phyloP scores from a whole-genome alignment of 2,113 vertebrate genomes.

The Rhinoderma darwinii region DNA sequence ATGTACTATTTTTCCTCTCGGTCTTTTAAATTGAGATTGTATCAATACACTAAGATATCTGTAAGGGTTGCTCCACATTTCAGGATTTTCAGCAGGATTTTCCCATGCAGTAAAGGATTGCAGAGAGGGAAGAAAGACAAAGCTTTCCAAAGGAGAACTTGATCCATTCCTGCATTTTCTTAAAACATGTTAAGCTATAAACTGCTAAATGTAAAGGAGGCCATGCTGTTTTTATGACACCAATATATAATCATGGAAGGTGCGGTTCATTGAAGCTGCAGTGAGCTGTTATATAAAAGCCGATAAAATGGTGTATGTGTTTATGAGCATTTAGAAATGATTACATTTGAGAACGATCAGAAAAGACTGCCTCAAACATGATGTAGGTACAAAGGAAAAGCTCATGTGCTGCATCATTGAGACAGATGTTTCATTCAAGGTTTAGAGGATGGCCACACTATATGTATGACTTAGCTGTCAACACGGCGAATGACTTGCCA shows the following conservation, averaged over 20 bases:
- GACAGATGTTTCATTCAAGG: conserved; percentile 32
- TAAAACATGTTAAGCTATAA: background rate
- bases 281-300: background rate
- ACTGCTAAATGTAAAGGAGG: background rate
- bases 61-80: no score
- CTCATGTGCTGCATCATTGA: conserved; percentile 9
- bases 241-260: background rate
- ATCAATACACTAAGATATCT: no score
- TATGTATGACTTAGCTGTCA: conserved; percentile 48
- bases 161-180: background rate
- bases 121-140: no score
- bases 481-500: conserved; percentile 45
- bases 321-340: background rate
- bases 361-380: background rate
- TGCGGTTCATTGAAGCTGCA: background rate
- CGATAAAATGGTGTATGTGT: background rate
- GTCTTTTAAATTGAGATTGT: no score
- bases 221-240: background rate
- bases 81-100: no score
- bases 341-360: background rate
- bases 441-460: background rate
- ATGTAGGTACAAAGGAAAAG: background rate
- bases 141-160: background rate
- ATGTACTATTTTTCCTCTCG: no score
- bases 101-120: background rate